Evolutionary conservation across 2,797 vertebrate species (phyloP).

Genomic region (Gymnoscopelus braueri): DNA sequence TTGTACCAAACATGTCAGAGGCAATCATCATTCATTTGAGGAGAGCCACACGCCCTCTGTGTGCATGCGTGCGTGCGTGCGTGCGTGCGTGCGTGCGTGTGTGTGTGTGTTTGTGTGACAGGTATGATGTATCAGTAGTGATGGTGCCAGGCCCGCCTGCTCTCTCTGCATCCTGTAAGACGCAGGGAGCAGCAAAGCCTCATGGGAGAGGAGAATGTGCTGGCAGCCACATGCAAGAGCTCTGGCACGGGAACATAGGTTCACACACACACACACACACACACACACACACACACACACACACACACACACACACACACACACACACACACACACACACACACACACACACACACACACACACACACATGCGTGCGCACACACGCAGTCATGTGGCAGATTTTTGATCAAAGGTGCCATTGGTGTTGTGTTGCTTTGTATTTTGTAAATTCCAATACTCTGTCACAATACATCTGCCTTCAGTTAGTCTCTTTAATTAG

Average conservation of each 20-base stretch:
- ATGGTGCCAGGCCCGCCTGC: constrained; percentile 24
- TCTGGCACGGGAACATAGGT: constrained; percentile 8
- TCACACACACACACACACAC: constrained; percentile 8
- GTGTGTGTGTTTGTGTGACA: constrained; percentile 14
- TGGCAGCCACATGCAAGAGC: constrained; percentile 9
- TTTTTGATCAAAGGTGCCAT: constrained; percentile 39
- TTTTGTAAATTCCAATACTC: constrained; percentile 18
- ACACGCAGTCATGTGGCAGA: constrained; percentile 9
- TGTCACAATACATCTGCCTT: constrained; percentile 4
- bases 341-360: not conserved
- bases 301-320: too few species aligned
- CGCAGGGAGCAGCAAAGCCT: constrained; percentile 28
- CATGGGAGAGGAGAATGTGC: constrained; percentile 23
- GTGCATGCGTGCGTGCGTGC: constrained; percentile 6
- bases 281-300: not conserved
- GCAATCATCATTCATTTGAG: constrained; percentile 58
- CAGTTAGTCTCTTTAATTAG: constrained; percentile 4
- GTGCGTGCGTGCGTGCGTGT: not conserved
- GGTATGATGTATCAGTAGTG: constrained; percentile 44
- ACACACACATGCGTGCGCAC: constrained; percentile 4
- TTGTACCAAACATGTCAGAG: constrained; percentile 57
- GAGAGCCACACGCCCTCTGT: constrained; percentile 7
- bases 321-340: not conserved
- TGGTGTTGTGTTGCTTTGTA: constrained; percentile 35
- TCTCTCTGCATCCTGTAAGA: constrained; percentile 31